Evolutionary conservation across 2,888 invertebrate species (phyloP).

Genomic region (Athetis lepigone): DNA sequence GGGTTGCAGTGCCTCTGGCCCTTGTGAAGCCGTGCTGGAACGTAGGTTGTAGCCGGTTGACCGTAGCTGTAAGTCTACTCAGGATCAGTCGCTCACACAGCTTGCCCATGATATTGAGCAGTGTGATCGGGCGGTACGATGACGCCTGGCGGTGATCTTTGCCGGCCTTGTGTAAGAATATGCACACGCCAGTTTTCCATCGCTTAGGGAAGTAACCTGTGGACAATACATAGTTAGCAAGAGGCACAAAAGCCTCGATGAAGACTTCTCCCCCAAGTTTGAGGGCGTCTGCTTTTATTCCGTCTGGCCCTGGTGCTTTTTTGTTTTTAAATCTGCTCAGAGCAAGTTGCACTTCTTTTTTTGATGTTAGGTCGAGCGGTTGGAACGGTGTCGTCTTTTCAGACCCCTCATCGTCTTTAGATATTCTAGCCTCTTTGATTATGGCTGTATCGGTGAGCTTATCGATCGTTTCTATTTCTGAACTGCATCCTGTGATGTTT

Average conservation of each 20-base stretch:
- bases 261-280: conserved; percentile 14
- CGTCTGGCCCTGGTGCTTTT: conserved; percentile 29
- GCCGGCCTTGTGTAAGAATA: conserved; percentile 18
- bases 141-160: conserved; percentile 10
- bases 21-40: conserved; percentile 31
- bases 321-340: conserved; percentile 27
- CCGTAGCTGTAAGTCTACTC: conserved; percentile 1
- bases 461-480: conserved; percentile 15
- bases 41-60: conserved; percentile 18
- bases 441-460: conserved; percentile 12
- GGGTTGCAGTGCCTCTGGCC: conserved; percentile 13
- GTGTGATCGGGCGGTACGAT: conserved; percentile 21
- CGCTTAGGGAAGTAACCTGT: conserved; percentile 21
- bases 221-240: conserved; percentile 13
- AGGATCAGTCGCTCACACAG: conserved; percentile 1
- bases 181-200: conserved; percentile 19
- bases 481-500: conserved; percentile 8
- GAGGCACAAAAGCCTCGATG: conserved; percentile 12
- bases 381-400: conserved; percentile 26
- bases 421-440: conserved; percentile 14
- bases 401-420: conserved; percentile 14
- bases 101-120: conserved; percentile 19
- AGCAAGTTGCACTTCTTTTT: conserved; percentile 23
- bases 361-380: conserved; percentile 25
- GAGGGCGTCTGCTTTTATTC: conserved; percentile 15